phyloP scores from a whole-genome alignment of 2,888 invertebrate species.

The Mongoloraphidia duomilia region DNA sequence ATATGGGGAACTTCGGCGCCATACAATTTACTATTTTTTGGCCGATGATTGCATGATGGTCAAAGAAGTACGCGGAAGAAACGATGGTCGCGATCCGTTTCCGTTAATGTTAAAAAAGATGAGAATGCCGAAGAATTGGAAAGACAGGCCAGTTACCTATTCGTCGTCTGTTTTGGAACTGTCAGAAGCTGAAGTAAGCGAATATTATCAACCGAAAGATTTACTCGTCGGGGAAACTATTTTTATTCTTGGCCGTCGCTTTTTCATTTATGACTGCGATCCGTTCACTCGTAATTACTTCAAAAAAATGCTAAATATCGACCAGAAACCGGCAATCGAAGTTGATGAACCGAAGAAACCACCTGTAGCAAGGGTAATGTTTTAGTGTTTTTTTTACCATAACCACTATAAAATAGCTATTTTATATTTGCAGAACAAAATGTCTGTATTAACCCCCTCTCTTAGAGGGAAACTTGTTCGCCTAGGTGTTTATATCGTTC shows the following conservation, averaged over 20 bases:
- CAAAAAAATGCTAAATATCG: conserved; percentile 29
- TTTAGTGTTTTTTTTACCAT: too few species aligned
- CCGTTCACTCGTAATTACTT: conserved; percentile 64
- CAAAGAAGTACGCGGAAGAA: conserved; percentile 54
- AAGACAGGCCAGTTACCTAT: conserved; percentile 44
- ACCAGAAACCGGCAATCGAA: conserved; percentile 28
- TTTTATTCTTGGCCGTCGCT: conserved; percentile 51
- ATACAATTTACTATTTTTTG: conserved; percentile 62
- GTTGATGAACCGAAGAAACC: conserved; percentile 20
- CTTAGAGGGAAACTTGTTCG: too few species aligned
- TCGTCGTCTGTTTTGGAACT: conserved; percentile 55
- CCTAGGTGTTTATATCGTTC: too few species aligned
- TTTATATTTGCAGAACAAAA: too few species aligned
- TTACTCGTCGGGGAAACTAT: conserved; percentile 59
- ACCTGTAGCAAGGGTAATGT: conserved; percentile 12
- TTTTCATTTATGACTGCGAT: conserved; percentile 69
- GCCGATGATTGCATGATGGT: conserved; percentile 70
- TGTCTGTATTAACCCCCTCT: too few species aligned
- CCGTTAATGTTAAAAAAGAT: conserved; percentile 58
- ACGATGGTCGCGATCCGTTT: conserved; percentile 64
- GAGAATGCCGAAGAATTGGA: conserved; percentile 62
- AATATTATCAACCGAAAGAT: conserved; percentile 67
- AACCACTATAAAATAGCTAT: too few species aligned
- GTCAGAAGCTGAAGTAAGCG: conserved; percentile 53
- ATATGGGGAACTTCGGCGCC: conserved; percentile 43